These are phyloP conservation scores for Crossocerus cetratus DNA, from an alignment of 2,888 invertebrate genomes.

Conservation along the genomic window DNA sequence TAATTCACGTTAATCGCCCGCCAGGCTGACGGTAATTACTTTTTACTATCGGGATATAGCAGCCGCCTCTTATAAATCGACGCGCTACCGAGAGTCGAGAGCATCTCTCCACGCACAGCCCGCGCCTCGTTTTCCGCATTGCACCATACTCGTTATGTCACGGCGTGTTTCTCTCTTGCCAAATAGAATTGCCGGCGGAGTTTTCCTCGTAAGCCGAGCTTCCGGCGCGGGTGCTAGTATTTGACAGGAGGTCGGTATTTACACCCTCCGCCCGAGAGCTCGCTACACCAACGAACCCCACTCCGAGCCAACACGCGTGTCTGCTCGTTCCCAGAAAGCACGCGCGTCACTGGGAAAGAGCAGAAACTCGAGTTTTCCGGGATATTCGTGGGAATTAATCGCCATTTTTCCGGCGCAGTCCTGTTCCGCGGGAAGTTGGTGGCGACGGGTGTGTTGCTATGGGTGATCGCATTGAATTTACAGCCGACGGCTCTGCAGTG, in stretches of 20 bases:
- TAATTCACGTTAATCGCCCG: background rate
- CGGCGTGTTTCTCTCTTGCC: conserved; percentile 39
- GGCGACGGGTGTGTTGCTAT: too few relatives aligned
- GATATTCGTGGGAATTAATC: too few relatives aligned
- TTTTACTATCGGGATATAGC: background rate
- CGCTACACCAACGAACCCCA: too few relatives aligned
- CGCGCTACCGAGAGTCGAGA: conserved; percentile 19
- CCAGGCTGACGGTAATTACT: background rate
- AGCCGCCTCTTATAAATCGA: background rate
- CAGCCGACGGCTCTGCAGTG: too few relatives aligned
- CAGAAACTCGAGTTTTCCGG: too few relatives aligned
- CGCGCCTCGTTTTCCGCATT: conserved; percentile 45
- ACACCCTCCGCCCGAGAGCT: background rate
- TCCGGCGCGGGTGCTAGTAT: conserved; percentile 25
- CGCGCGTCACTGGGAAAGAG: too few relatives aligned
- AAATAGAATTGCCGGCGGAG: conserved; percentile 19
- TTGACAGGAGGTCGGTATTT: background rate
- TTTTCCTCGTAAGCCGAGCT: conserved; percentile 31
- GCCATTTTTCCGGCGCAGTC: too few relatives aligned
- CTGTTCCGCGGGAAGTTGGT: too few relatives aligned
- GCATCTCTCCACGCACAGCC: conserved; percentile 7
- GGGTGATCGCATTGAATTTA: too few relatives aligned
- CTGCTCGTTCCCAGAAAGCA: too few relatives aligned
- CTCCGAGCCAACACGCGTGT: too few relatives aligned
- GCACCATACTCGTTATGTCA: conserved; percentile 57